A percentile compares a stretch with the other conserved stretches of the same genome.
Conservation (phyloP, 2,888 invertebrate species). For the Notodonta ziczac region DNA sequence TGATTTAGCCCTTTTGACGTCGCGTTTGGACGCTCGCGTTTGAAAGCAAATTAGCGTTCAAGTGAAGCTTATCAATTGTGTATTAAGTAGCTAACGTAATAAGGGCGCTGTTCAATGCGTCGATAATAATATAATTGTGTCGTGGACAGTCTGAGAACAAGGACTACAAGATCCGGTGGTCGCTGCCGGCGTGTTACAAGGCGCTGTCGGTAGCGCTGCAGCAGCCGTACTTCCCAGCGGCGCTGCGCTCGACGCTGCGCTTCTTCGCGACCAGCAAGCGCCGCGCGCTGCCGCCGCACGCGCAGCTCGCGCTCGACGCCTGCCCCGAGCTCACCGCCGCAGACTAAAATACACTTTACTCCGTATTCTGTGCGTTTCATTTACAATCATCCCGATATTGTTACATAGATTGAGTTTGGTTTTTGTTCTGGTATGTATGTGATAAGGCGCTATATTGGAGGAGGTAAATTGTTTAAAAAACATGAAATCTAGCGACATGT, state of each 20-base stretch:
- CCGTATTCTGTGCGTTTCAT: not conserved
- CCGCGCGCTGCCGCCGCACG: slow-evolving; percentile 8
- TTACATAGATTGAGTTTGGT: no score
- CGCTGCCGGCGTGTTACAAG: slow-evolving; percentile 85
- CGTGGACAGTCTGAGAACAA: slow-evolving; percentile 88
- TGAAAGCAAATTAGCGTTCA: no score
- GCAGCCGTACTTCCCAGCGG: slow-evolving; percentile 55
- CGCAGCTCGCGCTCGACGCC: not conserved
- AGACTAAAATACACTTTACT: not conserved
- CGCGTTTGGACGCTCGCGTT: no score
- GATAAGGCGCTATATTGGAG: no score
- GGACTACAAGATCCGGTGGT: slow-evolving; percentile 84
- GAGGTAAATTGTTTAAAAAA: no score
- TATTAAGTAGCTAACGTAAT: no score
- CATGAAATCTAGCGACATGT: no score
- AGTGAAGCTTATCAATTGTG: no score
- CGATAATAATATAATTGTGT: no score
- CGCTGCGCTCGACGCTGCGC: slow-evolving; percentile 63
- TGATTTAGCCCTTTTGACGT: no score
- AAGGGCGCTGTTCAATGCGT: no score
- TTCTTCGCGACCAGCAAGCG: slow-evolving; percentile 36
- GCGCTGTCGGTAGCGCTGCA: slow-evolving; percentile 67
- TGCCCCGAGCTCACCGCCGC: not conserved
- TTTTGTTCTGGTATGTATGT: no score
- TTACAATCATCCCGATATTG: not conserved